phyloP scores from a whole-genome alignment of 2,113 vertebrate species.

The Amblyopsis rosae region DNA sequence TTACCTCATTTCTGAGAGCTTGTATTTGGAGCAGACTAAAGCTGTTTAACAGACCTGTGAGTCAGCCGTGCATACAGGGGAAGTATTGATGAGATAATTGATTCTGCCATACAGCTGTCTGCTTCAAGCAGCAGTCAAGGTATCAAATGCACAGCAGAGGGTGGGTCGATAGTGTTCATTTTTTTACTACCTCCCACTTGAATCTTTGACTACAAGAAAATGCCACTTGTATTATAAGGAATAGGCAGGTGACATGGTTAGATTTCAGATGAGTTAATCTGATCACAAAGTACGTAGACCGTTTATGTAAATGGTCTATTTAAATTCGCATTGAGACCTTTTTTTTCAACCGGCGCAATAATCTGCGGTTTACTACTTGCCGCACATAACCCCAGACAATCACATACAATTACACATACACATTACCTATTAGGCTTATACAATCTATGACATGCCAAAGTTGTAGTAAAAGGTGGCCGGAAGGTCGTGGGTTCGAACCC shows the following conservation, averaged over 20 bases:
- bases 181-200: no score
- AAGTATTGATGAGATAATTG: conserved; percentile 18
- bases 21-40: neutral
- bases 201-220: no score
- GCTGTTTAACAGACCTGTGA: neutral
- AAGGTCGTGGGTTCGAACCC: neutral
- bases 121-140: neutral
- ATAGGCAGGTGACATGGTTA: no score
- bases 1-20: neutral
- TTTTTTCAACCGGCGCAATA: no score
- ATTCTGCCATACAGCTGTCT: neutral
- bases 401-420: neutral
- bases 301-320: no score
- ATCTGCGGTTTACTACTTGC: no score
- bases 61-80: conserved; percentile 1
- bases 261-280: no score
- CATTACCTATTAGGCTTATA: neutral
- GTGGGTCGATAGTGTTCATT: neutral
- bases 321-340: no score
- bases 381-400: no score
- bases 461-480: neutral
- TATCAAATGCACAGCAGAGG: neutral
- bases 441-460: no score
- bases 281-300: no score
- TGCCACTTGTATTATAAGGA: no score